Percentiles rank a stretch among this genome's conserved stretches.
These are phyloP conservation scores for Meiosimyza decipiens DNA, from an alignment of 2,888 invertebrate species.

Conservation along the genomic window DNA sequence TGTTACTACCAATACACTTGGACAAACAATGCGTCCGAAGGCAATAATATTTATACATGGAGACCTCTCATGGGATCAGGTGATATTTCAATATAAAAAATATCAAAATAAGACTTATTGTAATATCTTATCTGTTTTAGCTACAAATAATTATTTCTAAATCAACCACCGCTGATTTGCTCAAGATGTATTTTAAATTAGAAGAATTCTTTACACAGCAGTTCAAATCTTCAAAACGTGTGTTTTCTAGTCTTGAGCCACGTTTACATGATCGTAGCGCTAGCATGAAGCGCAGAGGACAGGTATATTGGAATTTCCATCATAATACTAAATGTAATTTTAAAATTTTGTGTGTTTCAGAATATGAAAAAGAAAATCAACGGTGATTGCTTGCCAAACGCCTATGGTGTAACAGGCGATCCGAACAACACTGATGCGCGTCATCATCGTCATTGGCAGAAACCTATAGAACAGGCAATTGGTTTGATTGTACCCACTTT, in stretches of 20 bases:
- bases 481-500: constrained; percentile 82
- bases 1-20: constrained; percentile 13
- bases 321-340: not conserved
- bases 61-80: constrained; percentile 92
- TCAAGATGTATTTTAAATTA: constrained; percentile 96
- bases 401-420: constrained; percentile 43
- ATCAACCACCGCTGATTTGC: constrained; percentile 94
- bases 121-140: constrained; percentile 48
- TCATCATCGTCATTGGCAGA: constrained; percentile 96
- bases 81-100: constrained; percentile 29
- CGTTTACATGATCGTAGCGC: constrained; percentile 63
- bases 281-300: constrained; percentile 63
- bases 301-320: constrained; percentile 36
- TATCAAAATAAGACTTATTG: too few species aligned
- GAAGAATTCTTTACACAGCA: constrained; percentile 99
- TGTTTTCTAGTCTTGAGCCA: constrained; percentile 80
- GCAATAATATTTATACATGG: constrained; percentile 93
- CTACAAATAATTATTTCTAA: constrained; percentile 96
- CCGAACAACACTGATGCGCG: constrained; percentile 72
- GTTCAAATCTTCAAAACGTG: constrained; percentile 94
- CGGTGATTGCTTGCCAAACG: constrained; percentile 47
- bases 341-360: constrained; percentile 23
- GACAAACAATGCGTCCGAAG: constrained; percentile 67
- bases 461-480: constrained; percentile 83
- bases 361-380: constrained; percentile 64